A percentile compares a stretch with the other conserved stretches of the same genome.
These are phyloP conservation scores for Cottus gobio DNA, from an alignment of 2,113 vertebrate species.

Conservation along the genomic window DNA sequence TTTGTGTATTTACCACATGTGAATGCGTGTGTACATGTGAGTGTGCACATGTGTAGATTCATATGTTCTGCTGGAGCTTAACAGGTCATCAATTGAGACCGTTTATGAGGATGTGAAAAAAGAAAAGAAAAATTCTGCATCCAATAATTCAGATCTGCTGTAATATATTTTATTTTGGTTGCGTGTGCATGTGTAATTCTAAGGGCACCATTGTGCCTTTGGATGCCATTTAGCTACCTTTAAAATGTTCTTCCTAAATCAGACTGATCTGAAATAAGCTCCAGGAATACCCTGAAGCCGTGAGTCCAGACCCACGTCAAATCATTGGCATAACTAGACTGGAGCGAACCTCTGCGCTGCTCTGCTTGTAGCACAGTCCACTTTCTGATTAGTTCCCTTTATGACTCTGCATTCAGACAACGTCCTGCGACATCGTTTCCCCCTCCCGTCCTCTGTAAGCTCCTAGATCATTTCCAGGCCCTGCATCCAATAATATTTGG, in stretches of 20 bases:
- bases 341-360: slow-evolving; percentile 28
- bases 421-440: slow-evolving; percentile 30
- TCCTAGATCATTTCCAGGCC: slow-evolving; percentile 65
- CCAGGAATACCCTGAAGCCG: slow-evolving; percentile 12
- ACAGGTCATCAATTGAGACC: background rate
- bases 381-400: slow-evolving; percentile 54
- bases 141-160: background rate
- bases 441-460: slow-evolving; percentile 31
- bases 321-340: slow-evolving; percentile 29
- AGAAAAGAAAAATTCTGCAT: too few relatives aligned
- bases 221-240: background rate
- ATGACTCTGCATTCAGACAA: slow-evolving; percentile 41
- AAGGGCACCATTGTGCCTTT: background rate
- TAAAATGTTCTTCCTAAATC: slow-evolving; percentile 1
- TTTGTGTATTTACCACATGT: background rate
- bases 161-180: background rate
- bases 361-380: slow-evolving; percentile 19
- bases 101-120: background rate
- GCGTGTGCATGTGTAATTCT: background rate
- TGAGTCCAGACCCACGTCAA: slow-evolving; percentile 31
- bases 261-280: slow-evolving; percentile 33
- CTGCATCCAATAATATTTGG: slow-evolving; percentile 73
- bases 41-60: background rate
- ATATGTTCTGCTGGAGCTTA: background rate
- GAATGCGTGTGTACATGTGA: background rate